A percentile compares a stretch with the other conserved stretches of the same genome.
These are phyloP conservation scores for Forficula auricularia DNA, from an alignment of 1,140 invertebrate genomes.

Conservation along the genomic window DNA sequence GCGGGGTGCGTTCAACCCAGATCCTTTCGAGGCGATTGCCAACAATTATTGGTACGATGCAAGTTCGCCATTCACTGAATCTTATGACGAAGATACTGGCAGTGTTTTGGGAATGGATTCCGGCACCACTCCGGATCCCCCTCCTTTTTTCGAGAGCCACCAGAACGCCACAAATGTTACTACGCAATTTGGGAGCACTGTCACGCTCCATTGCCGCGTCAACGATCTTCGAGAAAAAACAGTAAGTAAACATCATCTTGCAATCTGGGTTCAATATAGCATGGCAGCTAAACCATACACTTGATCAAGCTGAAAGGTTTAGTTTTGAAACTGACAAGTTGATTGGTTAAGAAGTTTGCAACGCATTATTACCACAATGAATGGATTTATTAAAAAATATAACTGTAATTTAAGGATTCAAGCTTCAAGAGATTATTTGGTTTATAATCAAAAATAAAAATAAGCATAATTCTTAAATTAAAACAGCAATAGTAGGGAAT, in stretches of 20 bases:
- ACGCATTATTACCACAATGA: no score
- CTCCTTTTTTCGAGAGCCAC: conserved; percentile 43
- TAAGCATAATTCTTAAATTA: no score
- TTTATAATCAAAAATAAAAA: no score
- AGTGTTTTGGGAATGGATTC: conserved; percentile 32
- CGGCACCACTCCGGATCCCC: conserved; percentile 35
- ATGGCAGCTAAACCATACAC: no score
- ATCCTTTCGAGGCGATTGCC: conserved; percentile 26
- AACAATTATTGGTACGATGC: conserved; percentile 40
- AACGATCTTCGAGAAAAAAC: conserved; percentile 55
- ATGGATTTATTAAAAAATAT: no score
- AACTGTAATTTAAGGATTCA: no score
- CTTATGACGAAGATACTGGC: conserved; percentile 27
- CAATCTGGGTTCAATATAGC: no score
- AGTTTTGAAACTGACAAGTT: no score
- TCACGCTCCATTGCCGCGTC: conserved; percentile 49
- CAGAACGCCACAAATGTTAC: conserved; percentile 39
- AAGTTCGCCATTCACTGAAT: conserved; percentile 38
- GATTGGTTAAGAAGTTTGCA: no score
- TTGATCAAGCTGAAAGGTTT: no score
- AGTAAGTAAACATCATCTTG: conserved; percentile 27
- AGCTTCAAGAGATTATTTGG: no score
- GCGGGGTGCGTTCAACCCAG: conserved; percentile 2
- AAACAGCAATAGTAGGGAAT: no score
- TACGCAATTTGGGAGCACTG: conserved; percentile 42